These are phyloP conservation scores for Bucco capensis DNA, from an alignment of 2,113 vertebrate species.

Conservation along the genomic window DNA sequence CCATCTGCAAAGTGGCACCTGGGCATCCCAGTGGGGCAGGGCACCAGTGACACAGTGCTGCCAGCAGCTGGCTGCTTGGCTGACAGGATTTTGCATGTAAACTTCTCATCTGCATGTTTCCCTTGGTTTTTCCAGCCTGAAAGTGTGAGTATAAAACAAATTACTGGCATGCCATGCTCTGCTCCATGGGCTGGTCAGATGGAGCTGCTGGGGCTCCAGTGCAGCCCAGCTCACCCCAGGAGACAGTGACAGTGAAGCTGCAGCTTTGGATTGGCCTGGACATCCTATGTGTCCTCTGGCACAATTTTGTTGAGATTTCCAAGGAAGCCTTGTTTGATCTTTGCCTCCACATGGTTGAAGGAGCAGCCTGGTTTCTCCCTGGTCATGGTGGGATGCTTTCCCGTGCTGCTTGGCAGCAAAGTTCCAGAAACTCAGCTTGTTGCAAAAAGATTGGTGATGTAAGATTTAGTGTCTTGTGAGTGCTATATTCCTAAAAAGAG, in stretches of 20 bases:
- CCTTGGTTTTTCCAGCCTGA: neutral
- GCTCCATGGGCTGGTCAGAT: neutral
- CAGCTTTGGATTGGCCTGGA: neutral
- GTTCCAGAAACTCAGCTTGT: accelerated
- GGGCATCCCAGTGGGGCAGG: accelerated
- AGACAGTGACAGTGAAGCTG: neutral
- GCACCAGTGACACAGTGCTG: accelerated
- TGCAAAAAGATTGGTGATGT: neutral
- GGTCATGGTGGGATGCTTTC: neutral
- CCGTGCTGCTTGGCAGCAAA: neutral
- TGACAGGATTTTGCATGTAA: neutral
- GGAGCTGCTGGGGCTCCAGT: neutral
- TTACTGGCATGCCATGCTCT: neutral
- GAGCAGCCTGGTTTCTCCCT: neutral
- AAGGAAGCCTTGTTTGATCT: neutral
- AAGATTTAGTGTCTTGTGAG: neutral
- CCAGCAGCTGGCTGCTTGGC: neutral
- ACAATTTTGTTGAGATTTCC: neutral
- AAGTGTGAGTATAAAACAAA: neutral
- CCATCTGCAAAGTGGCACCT: neutral
- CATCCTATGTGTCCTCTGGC: neutral
- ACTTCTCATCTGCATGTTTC: neutral
- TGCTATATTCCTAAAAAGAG: neutral
- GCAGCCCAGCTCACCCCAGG: neutral
- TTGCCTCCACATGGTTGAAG: neutral